Conservation (phyloP, 2,797 vertebrate genomes). For the Eurystomus glaucurus region DNA sequence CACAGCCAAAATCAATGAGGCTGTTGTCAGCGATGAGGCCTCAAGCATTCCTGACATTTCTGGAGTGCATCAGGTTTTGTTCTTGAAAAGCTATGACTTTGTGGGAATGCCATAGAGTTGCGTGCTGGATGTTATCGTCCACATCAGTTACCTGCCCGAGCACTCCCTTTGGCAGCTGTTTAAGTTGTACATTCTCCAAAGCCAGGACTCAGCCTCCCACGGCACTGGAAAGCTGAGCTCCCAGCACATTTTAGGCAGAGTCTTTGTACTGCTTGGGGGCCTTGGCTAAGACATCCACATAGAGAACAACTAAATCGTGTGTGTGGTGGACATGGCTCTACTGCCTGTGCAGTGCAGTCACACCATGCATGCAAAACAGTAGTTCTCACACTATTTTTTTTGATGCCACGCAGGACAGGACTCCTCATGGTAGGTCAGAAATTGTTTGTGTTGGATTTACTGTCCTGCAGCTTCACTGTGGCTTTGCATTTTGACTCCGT, state of each 20-base stretch:
- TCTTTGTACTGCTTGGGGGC: neutral
- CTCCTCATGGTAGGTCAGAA: neutral
- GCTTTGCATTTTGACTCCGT: neutral
- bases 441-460: neutral
- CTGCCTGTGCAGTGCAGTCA: neutral
- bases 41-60: neutral
- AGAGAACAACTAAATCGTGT: rapidly evolving
- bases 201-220: neutral
- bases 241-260: neutral
- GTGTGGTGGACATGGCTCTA: neutral
- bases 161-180: neutral
- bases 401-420: neutral
- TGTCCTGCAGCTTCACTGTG: neutral
- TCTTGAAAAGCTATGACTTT: neutral
- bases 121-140: rapidly evolving
- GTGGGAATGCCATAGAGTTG: rapidly evolving
- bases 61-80: neutral
- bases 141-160: rapidly evolving
- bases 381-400: neutral
- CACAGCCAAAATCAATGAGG: neutral
- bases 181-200: neutral
- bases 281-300: rapidly evolving
- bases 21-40: neutral
- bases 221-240: neutral
- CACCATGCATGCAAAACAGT: neutral